These are phyloP conservation scores for Patella pellucida DNA, from an alignment of 2,888 invertebrate species.

Conservation along the genomic window DNA sequence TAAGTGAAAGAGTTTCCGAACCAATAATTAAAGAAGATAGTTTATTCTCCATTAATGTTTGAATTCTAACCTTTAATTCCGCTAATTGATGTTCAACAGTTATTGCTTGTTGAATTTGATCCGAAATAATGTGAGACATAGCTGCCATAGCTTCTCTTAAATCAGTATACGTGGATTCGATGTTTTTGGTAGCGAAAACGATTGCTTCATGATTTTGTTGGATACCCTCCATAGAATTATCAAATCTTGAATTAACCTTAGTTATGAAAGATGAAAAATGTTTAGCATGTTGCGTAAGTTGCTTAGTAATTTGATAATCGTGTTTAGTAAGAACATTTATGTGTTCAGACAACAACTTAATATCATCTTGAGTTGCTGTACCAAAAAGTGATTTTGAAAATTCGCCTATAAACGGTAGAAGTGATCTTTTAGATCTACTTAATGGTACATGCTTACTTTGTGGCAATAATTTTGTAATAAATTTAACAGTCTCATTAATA, in stretches of 20 bases:
- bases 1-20: neutral
- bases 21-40: conserved; percentile 13
- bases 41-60: conserved; percentile 13
- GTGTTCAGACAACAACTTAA: no score
- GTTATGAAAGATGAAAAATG: neutral
- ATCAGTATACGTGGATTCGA: neutral
- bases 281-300: neutral
- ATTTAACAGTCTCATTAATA: no score
- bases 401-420: no score
- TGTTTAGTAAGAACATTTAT: no score
- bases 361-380: no score
- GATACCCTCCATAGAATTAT: neutral
- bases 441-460: no score
- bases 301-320: no score
- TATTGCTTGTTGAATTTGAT: conserved; percentile 1
- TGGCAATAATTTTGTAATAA: no score
- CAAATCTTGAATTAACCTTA: neutral
- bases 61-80: conserved; percentile 9
- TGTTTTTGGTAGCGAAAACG: neutral
- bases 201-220: neutral
- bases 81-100: neutral
- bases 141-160: neutral
- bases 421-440: no score
- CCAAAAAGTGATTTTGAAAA: no score
- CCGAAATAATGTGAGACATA: neutral